A percentile compares a stretch with the other conserved stretches of the same genome.
phyloP scores from a whole-genome alignment of 2,113 vertebrate genomes.

The Antechinus flavipes region DNA sequence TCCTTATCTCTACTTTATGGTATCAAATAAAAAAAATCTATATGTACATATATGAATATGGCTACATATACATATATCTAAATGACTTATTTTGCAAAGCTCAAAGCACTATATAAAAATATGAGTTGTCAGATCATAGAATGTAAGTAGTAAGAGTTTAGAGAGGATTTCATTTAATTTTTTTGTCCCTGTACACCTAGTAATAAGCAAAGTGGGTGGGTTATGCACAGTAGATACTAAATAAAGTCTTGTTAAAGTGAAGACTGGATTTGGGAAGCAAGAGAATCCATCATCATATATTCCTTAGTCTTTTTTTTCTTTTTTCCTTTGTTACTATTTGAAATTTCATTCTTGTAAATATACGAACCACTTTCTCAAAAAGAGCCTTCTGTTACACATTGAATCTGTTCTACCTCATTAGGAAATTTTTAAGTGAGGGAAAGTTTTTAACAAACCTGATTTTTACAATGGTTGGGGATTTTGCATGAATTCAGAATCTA shows the following conservation, averaged over 20 bases:
- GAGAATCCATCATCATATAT: neutral
- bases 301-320: neutral
- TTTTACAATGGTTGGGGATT: neutral
- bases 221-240: neutral
- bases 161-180: neutral
- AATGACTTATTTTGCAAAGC: neutral
- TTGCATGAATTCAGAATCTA: neutral
- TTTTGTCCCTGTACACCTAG: neutral
- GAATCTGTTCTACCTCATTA: neutral
- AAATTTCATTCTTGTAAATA: neutral
- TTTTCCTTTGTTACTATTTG: neutral
- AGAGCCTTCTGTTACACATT: neutral
- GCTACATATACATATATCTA: too few relatives aligned
- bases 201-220: neutral
- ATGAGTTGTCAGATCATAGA: neutral
- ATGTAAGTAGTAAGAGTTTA: neutral
- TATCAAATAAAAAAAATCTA: neutral
- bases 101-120: neutral
- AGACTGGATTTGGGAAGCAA: neutral
- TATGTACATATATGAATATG: too few relatives aligned
- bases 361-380: neutral
- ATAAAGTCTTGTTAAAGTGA: neutral
- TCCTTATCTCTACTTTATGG: neutral
- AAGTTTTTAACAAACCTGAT: neutral
- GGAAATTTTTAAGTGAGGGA: neutral